Percentiles rank a stretch among this genome's conserved stretches.
These are phyloP conservation scores for Chrysomallon squamiferum DNA, from an alignment of 1,140 invertebrate genomes.

Conservation along the genomic window DNA sequence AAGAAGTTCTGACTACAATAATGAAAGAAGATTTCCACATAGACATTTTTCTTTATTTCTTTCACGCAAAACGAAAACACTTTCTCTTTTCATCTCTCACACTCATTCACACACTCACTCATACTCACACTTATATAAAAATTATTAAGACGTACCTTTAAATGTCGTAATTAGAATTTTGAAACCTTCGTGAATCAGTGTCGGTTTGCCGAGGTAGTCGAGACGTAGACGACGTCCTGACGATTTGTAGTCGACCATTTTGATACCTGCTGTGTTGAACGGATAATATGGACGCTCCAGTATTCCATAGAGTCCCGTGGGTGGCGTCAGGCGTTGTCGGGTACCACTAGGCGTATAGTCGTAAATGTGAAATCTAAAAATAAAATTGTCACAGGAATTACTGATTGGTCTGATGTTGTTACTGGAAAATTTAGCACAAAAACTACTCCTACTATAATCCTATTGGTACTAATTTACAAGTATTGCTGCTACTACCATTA, in stretches of 20 bases:
- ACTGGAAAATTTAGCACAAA: no score
- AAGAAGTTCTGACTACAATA: no score
- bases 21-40: no score
- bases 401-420: no score
- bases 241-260: constrained; percentile 33
- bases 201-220: constrained; percentile 34
- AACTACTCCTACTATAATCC: no score
- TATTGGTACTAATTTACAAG: no score
- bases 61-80: no score
- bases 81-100: not conserved
- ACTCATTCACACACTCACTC: not conserved
- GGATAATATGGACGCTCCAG: constrained; percentile 27
- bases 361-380: constrained; percentile 30
- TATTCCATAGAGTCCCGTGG: constrained; percentile 29
- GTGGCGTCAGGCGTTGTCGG: constrained; percentile 16
- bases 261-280: constrained; percentile 23
- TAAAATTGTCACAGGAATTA: no score
- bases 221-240: constrained; percentile 19
- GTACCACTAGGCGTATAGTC: constrained; percentile 13
- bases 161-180: constrained; percentile 27
- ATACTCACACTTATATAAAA: not conserved
- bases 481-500: no score
- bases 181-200: constrained; percentile 30
- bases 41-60: no score
- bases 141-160: constrained; percentile 15